These are phyloP conservation scores for Nycticebus coucang DNA, from an alignment of 2,113 vertebrate genomes.

Conservation along the genomic window DNA sequence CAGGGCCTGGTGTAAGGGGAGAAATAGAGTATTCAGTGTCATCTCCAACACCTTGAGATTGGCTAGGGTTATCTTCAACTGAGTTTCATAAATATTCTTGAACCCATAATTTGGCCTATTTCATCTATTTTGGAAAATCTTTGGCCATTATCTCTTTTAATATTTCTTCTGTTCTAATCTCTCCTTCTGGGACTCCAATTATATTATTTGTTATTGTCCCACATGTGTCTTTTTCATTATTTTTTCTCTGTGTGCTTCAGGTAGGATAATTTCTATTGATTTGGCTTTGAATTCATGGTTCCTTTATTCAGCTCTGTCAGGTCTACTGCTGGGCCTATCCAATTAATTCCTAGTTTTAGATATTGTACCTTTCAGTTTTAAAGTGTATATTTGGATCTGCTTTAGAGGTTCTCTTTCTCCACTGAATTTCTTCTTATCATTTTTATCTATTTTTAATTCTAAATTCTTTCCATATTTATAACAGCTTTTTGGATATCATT, in stretches of 20 bases:
- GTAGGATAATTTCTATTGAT: slow-evolving; percentile 29
- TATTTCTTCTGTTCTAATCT: slow-evolving; percentile 22
- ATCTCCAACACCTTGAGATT: neutral
- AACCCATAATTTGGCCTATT: neutral
- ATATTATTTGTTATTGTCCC: neutral
- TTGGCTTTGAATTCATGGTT: slow-evolving; percentile 24
- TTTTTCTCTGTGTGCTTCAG: slow-evolving; percentile 34
- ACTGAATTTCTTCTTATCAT: neutral
- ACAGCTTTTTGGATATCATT: neutral
- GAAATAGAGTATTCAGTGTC: neutral
- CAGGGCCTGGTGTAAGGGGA: neutral
- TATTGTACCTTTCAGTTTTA: neutral
- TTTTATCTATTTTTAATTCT: neutral
- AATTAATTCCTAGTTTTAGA: slow-evolving; percentile 53
- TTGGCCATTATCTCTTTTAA: neutral
- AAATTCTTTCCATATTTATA: neutral
- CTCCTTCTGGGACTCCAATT: neutral
- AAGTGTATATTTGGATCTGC: neutral
- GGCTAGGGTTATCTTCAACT: neutral
- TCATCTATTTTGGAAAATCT: neutral
- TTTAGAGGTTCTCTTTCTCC: slow-evolving; percentile 7
- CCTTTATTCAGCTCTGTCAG: neutral
- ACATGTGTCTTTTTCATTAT: neutral
- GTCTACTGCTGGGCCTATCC: neutral
- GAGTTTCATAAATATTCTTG: neutral